Percentiles rank a stretch among this genome's conserved stretches.
These are phyloP conservation scores for Athalia circularis DNA, from an alignment of 2,888 invertebrate genomes.

Conservation along the genomic window DNA sequence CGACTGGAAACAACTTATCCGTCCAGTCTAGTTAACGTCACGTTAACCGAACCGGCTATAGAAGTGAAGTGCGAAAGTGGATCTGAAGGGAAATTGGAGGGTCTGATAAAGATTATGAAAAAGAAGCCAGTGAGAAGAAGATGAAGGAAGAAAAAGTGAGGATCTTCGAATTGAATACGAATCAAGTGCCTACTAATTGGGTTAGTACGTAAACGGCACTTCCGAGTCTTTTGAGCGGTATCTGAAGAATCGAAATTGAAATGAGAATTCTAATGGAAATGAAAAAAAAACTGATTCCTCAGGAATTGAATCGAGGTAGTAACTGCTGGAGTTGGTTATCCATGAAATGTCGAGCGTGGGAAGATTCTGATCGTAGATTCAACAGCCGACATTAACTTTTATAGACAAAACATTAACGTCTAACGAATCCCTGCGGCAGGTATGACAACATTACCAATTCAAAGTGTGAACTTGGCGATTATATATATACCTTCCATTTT, in stretches of 20 bases:
- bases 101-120: background rate
- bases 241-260: constrained; percentile 30
- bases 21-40: constrained; percentile 35
- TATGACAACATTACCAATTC: constrained; percentile 31
- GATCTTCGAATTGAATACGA: constrained; percentile 21
- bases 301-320: constrained; percentile 13
- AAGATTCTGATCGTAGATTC: constrained; percentile 10
- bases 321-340: constrained; percentile 4
- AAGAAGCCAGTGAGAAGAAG: background rate
- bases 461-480: constrained; percentile 19
- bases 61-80: background rate
- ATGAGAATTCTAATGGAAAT: background rate
- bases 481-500: background rate
- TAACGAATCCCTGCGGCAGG: constrained; percentile 25
- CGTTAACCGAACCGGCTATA: constrained; percentile 1
- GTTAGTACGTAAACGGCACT: constrained; percentile 36
- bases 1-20: background rate
- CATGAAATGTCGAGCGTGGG: background rate
- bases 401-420: constrained; percentile 32
- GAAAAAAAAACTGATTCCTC: constrained; percentile 1
- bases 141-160: background rate
- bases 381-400: constrained; percentile 16
- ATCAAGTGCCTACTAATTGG: constrained; percentile 25
- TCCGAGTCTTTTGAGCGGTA: constrained; percentile 16
- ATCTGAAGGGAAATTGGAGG: background rate